Conservation (phyloP, 2,113 vertebrate species). For the Sander lucioperca region DNA sequence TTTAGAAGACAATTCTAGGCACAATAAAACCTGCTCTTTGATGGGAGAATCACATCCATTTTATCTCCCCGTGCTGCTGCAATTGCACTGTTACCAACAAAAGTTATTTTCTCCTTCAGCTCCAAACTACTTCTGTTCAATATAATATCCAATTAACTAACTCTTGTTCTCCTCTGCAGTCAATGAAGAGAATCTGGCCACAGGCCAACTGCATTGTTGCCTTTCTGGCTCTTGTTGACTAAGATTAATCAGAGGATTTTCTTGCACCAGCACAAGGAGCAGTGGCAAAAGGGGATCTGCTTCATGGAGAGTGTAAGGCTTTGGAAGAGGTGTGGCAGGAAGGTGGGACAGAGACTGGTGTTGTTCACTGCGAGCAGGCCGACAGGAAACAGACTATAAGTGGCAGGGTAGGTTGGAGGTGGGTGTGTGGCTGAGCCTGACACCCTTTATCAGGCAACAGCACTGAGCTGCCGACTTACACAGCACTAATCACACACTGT, state of each 20-base stretch:
- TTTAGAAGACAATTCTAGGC: constrained; percentile 57
- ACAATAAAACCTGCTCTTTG: constrained; percentile 68
- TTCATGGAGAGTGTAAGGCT: constrained; percentile 24
- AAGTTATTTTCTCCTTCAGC: constrained; percentile 63
- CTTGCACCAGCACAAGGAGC: constrained; percentile 12
- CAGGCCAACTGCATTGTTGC: constrained; percentile 44
- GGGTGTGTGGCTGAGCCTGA: constrained; percentile 61
- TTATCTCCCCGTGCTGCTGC: constrained; percentile 55
- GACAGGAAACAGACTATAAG: constrained; percentile 57
- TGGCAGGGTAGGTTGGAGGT: constrained; percentile 49
- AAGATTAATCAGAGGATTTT: constrained; percentile 64
- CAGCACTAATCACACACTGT: constrained; percentile 65
- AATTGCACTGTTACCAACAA: constrained; percentile 52
- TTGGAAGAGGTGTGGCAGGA: constrained; percentile 14
- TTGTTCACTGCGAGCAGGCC: constrained; percentile 26
- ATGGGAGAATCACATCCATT: constrained; percentile 70
- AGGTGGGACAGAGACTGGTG: constrained; percentile 38
- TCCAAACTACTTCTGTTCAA: constrained; percentile 68
- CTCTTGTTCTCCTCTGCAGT: constrained; percentile 48
- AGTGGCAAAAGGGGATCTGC: constrained; percentile 17
- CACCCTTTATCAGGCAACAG: constrained; percentile 70
- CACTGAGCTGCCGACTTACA: constrained; percentile 54
- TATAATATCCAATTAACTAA: constrained; percentile 76
- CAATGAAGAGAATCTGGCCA: constrained; percentile 53
- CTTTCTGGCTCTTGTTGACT: constrained; percentile 48